Evolutionary conservation across 2,113 vertebrate species (phyloP), one percentile per base, ranked within the genome.

Genomic region (Oceanites oceanicus): DNA sequence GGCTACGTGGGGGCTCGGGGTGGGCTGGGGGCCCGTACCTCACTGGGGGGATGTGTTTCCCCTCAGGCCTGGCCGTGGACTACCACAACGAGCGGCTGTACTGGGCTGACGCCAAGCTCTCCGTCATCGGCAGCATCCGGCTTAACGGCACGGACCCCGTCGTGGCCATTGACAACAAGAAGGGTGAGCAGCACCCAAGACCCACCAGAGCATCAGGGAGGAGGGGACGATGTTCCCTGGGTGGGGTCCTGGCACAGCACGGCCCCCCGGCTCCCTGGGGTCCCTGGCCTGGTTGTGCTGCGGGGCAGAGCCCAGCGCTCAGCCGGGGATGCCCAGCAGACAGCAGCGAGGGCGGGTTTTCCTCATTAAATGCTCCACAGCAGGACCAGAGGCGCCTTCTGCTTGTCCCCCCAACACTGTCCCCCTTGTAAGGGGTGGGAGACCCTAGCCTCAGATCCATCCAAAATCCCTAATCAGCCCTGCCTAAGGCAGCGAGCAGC

Each of bases 41-140:
- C 59, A 96, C 20, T 0, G 1, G 1, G 9, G 10, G 40, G 12
- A 10, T 8, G 21, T 23, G 34, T 95, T 29, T 10, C n/a, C 66
- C 59, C 56, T 15, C 96, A 99, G 99, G 99, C 71, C 98, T 99
- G 97, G 99, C 99, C 0, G 99, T 99, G 94, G 99, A 99, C 90
- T 99, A 99, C 93, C 99, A 99, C 98, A 99, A 99, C 1, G 99
- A 99, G 96, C 98, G 99, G 26, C 98, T 99, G 18, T 99, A 99
- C 97, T 99, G 99, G 99, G 99, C 99, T 0, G 99, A 99, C 0
- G 99, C 99, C 94, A 99, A 99, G 84, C 98, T 99, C 59, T 99
- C 99, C 0, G 98, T 99, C 89, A 99, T 99, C 9, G 99, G 99
- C 97, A 99, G 99, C 68, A 99, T 99, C 91, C 99, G 99, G 36